These are phyloP conservation scores for Meandrusa payeni DNA, from an alignment of 2,888 invertebrate species.

Conservation along the genomic window DNA sequence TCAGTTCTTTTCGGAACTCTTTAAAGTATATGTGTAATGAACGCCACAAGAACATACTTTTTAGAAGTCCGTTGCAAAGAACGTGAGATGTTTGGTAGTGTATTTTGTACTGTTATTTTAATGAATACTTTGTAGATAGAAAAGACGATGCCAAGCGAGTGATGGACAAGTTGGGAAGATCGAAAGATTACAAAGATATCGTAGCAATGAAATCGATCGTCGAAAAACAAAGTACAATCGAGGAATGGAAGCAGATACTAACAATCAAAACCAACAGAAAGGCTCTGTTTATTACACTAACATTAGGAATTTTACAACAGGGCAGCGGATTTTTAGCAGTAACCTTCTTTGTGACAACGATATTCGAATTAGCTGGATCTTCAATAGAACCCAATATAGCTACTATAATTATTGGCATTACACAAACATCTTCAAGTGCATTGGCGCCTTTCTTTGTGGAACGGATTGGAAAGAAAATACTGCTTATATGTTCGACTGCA, in stretches of 20 bases:
- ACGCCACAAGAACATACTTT: too few species aligned
- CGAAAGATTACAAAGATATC: neutral
- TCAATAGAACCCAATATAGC: conserved; percentile 33
- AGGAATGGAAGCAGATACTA: conserved; percentile 42
- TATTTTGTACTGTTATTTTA: too few species aligned
- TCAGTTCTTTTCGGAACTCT: too few species aligned
- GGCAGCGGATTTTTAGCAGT: conserved; percentile 7
- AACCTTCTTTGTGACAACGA: conserved; percentile 1
- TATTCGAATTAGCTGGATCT: conserved; percentile 6
- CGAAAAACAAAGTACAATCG: neutral
- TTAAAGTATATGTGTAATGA: too few species aligned
- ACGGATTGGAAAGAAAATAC: conserved; percentile 39
- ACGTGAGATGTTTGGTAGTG: too few species aligned
- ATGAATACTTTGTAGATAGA: conserved; percentile 1
- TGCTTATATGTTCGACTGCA: conserved; percentile 44
- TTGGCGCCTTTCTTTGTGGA: conserved; percentile 48
- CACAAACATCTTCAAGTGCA: conserved; percentile 39
- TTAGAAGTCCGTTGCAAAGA: too few species aligned
- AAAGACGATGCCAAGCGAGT: neutral
- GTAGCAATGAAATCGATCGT: neutral
- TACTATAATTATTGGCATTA: conserved; percentile 47
- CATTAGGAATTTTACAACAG: conserved; percentile 4
- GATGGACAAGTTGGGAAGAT: neutral
- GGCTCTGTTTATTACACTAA: conserved; percentile 31
- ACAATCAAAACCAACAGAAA: conserved; percentile 41